Conservation (phyloP, 1,140 invertebrate species). For the Hylaeus anthracinus region DNA sequence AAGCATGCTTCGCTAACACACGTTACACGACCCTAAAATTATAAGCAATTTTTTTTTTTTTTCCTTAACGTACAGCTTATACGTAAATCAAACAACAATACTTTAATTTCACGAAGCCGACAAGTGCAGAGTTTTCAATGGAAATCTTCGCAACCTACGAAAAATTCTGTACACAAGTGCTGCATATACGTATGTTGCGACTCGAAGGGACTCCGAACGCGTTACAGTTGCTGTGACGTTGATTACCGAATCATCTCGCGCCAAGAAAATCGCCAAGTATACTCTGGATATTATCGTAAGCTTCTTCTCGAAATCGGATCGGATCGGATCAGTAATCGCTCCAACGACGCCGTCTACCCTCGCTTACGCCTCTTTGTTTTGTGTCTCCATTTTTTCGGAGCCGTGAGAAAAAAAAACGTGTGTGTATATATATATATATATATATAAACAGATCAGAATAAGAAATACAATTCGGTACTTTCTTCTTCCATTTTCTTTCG, state of each 20-base stretch:
- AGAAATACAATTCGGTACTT: constrained; percentile 18
- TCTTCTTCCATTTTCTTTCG: not conserved
- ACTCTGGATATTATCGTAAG: not conserved
- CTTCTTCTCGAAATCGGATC: constrained; percentile 1
- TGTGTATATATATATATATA: too few relatives aligned
- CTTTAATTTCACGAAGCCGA: constrained; percentile 71
- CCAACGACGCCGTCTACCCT: constrained; percentile 10
- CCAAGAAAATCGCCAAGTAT: not conserved
- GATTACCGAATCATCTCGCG: not conserved
- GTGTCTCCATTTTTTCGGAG: not conserved
- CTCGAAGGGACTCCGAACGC: constrained; percentile 22
- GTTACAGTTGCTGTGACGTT: not conserved
- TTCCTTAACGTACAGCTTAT: constrained; percentile 75
- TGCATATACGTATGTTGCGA: constrained; percentile 11
- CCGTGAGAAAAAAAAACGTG: not conserved
- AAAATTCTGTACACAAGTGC: constrained; percentile 47
- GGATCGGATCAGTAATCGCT: not conserved
- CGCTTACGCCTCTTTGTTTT: constrained; percentile 4
- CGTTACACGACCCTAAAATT: constrained; percentile 80
- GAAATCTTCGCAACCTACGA: constrained; percentile 34
- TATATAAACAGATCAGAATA: not conserved
- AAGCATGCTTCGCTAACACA: constrained; percentile 81
- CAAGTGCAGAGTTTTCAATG: constrained; percentile 51
- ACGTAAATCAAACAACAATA: constrained; percentile 74
- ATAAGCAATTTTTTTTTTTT: constrained; percentile 71